These are phyloP conservation scores for Trialeurodes vaporariorum DNA, from an alignment of 1,140 invertebrate species.

Conservation along the genomic window DNA sequence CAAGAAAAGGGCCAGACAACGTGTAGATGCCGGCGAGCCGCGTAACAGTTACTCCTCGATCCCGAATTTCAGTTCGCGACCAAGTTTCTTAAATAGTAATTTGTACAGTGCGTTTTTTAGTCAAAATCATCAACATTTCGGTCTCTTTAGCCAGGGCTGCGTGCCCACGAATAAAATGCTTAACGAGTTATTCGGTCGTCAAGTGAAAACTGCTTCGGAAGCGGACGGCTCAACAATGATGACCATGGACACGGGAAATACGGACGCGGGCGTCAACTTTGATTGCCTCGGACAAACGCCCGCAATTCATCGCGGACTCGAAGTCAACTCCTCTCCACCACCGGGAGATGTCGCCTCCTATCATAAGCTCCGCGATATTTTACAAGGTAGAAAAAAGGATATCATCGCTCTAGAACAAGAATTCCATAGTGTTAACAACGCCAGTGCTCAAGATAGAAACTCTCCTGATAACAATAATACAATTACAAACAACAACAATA, in stretches of 20 bases:
- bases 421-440: slow-evolving; percentile 34
- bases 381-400: slow-evolving; percentile 68
- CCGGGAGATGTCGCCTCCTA: slow-evolving; percentile 43
- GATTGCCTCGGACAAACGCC: slow-evolving; percentile 24
- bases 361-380: slow-evolving; percentile 69
- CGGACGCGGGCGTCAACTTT: slow-evolving; percentile 19
- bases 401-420: slow-evolving; percentile 50
- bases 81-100: slow-evolving; percentile 66
- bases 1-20: slow-evolving; percentile 85
- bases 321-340: slow-evolving; percentile 24
- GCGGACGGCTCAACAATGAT: slow-evolving; percentile 40
- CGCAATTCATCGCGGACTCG: slow-evolving; percentile 26
- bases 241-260: slow-evolving; percentile 26
- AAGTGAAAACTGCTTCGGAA: slow-evolving; percentile 55
- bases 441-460: slow-evolving; percentile 30
- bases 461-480: slow-evolving; percentile 40
- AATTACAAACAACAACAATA: slow-evolving; percentile 35
- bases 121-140: slow-evolving; percentile 55
- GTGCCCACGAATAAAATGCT: slow-evolving; percentile 61
- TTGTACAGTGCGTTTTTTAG: slow-evolving; percentile 68
- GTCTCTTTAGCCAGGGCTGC: slow-evolving; percentile 57
- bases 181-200: slow-evolving; percentile 58
- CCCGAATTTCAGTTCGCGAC: slow-evolving; percentile 71
- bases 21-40: slow-evolving; percentile 86
- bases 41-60: slow-evolving; percentile 83